Conservation (phyloP, 2,888 invertebrate genomes). For the Mythimna vitellina region DNA sequence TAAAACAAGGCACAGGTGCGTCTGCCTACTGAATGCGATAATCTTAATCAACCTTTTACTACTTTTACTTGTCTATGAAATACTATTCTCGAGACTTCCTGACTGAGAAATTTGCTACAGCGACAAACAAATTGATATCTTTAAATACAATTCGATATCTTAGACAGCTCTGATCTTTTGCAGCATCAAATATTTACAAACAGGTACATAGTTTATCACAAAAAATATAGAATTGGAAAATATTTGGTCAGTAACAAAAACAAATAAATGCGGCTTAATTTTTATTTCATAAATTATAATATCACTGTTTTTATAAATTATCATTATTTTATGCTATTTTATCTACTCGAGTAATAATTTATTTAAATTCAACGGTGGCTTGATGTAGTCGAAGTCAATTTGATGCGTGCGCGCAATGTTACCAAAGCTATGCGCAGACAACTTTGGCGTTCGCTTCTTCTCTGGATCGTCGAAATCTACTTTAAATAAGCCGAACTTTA, state of each 20-base stretch:
- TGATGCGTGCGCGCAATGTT: slow-evolving; percentile 80
- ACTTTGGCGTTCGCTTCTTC: slow-evolving; percentile 83
- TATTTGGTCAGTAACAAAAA: neutral
- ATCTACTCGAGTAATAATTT: slow-evolving; percentile 40
- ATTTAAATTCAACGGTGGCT: slow-evolving; percentile 56
- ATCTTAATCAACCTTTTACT: slow-evolving; percentile 71
- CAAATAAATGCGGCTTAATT: neutral
- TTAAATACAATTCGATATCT: slow-evolving; percentile 4
- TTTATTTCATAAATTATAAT: slow-evolving; percentile 56
- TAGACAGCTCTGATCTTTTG: neutral
- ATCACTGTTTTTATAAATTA: slow-evolving; percentile 27
- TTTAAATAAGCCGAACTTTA: slow-evolving; percentile 86
- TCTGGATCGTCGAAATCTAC: slow-evolving; percentile 85
- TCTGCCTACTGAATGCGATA: slow-evolving; percentile 72
- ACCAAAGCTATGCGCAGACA: slow-evolving; percentile 83
- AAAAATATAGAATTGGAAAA: neutral
- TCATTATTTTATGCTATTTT: slow-evolving; percentile 42
- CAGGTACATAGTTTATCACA: neutral
- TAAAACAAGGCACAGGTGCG: slow-evolving; percentile 76
- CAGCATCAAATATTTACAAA: neutral
- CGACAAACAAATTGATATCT: slow-evolving; percentile 49
- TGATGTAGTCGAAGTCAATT: slow-evolving; percentile 83
- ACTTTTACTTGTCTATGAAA: slow-evolving; percentile 61
- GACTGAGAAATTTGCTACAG: slow-evolving; percentile 60
- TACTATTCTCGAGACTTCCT: slow-evolving; percentile 78